Evolutionary conservation across 2,113 vertebrate genomes (phyloP).

Genomic region (Elephantulus edwardii): DNA sequence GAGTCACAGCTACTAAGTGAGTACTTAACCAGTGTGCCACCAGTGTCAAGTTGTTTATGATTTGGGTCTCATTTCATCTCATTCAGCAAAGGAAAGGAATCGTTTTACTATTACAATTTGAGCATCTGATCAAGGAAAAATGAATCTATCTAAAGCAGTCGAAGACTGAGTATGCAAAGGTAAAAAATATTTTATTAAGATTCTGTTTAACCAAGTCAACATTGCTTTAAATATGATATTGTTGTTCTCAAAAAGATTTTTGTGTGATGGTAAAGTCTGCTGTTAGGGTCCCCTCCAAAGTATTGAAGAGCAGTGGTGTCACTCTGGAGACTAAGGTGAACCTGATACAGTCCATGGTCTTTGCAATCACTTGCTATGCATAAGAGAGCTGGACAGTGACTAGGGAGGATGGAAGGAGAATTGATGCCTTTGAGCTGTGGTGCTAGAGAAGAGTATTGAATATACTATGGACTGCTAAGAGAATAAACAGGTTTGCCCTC

Average conservation of each 20-base stretch:
- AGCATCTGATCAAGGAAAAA: conserved; percentile 46
- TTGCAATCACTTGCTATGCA: too few species aligned
- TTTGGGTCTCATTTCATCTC: not conserved
- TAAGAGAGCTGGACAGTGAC: too few species aligned
- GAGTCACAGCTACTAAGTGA: not conserved
- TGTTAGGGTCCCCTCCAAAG: too few species aligned
- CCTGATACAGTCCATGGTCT: too few species aligned
- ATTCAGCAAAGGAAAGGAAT: conserved; percentile 25
- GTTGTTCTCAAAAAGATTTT: conserved; percentile 6
- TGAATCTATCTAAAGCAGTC: not conserved
- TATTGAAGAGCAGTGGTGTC: too few species aligned
- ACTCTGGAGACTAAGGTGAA: too few species aligned
- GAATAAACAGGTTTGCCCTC: too few species aligned
- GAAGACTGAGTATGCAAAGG: not conserved
- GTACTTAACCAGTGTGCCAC: not conserved
- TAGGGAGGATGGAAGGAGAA: too few species aligned
- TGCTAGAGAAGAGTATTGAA: too few species aligned
- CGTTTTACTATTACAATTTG: conserved; percentile 29
- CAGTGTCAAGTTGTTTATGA: not conserved
- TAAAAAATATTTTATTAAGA: conserved; percentile 47
- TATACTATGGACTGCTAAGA: too few species aligned
- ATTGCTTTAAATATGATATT: conserved; percentile 27
- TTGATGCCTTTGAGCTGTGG: too few species aligned
- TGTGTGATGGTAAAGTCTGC: too few species aligned
- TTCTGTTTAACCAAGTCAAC: not conserved